A percentile compares a stretch with the other conserved stretches of the same genome.
These are phyloP conservation scores for Gymnorhina tibicen DNA, from an alignment of 2,113 vertebrate species.

Conservation along the genomic window DNA sequence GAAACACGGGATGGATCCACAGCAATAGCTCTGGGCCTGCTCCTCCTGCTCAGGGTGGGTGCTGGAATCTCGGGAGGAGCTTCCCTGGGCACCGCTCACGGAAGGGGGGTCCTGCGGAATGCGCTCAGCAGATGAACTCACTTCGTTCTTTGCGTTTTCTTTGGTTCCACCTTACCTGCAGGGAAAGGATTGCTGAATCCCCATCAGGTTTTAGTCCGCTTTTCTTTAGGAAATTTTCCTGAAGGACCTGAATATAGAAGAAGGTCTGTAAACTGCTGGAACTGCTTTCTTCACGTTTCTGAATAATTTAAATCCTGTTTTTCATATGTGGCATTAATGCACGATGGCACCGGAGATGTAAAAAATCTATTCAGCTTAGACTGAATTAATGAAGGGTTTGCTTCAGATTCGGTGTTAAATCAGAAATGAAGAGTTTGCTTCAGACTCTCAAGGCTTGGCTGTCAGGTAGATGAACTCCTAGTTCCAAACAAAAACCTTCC, in stretches of 20 bases:
- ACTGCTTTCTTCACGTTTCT: background rate
- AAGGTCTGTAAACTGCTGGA: background rate
- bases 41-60: background rate
- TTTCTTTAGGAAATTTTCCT: background rate
- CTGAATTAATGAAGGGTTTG: conserved; percentile 29
- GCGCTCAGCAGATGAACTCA: background rate
- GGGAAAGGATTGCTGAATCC: background rate
- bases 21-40: background rate
- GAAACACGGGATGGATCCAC: background rate
- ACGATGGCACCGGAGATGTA: background rate
- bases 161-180: background rate
- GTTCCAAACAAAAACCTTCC: background rate
- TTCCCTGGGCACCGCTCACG: background rate
- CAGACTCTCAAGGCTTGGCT: background rate
- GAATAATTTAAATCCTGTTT: conserved; percentile 33
- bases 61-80: background rate
- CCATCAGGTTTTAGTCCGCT: background rate
- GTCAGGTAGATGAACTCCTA: background rate
- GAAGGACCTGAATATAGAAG: background rate
- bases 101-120: background rate
- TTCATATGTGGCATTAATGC: background rate
- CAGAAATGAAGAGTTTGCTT: background rate
- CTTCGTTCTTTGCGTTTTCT: background rate
- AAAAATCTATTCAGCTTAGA: background rate
- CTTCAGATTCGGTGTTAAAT: background rate